Conservation (phyloP, 2,888 invertebrate genomes). For the Napeogenes inachia region DNA sequence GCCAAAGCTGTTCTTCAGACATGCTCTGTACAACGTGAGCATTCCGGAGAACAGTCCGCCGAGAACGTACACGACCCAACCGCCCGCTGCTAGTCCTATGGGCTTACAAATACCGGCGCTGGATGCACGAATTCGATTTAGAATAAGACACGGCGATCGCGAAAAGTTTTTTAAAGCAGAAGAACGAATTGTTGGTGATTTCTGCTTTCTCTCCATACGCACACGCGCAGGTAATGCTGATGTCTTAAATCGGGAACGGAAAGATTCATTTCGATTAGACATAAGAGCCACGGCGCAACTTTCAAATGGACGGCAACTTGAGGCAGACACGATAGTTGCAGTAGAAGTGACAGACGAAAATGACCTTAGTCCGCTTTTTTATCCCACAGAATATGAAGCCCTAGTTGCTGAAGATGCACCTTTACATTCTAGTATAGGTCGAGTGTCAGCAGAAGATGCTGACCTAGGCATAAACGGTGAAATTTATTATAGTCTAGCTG, state of each 20-base stretch:
- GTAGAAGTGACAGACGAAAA: conserved; percentile 89
- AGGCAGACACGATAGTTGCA: conserved; percentile 83
- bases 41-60: conserved; percentile 95
- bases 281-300: conserved; percentile 80
- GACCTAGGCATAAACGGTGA: conserved; percentile 97
- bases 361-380: conserved; percentile 96
- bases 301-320: conserved; percentile 78
- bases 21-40: conserved; percentile 88
- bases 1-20: conserved; percentile 80
- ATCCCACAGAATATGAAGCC: conserved; percentile 90
- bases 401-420: conserved; percentile 93
- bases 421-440: conserved; percentile 87
- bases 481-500: conserved; percentile 95
- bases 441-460: conserved; percentile 94
- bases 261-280: conserved; percentile 87
- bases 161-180: conserved; percentile 96
- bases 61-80: conserved; percentile 88
- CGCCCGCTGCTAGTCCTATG: conserved; percentile 85
- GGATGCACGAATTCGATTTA: conserved; percentile 82
- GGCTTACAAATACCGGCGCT: conserved; percentile 80
- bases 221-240: conserved; percentile 91
- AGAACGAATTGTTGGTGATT: conserved; percentile 92
- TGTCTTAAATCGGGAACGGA: conserved; percentile 94
- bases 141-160: conserved; percentile 91
- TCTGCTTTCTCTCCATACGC: conserved; percentile 93